Evolutionary conservation across 2,113 vertebrate species (phyloP).

Genomic region (Brienomyrus longianalis): DNA sequence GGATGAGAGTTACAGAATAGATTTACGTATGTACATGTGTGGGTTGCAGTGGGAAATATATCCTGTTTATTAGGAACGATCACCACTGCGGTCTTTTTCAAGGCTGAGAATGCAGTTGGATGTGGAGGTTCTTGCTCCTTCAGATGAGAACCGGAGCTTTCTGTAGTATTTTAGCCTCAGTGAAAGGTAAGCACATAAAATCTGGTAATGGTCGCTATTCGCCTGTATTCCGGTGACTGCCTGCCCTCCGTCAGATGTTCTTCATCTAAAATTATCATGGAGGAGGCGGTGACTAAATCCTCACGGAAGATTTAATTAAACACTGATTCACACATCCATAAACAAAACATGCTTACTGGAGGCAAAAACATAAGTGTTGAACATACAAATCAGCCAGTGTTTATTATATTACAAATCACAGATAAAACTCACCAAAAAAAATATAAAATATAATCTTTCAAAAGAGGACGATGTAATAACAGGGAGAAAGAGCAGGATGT

Average conservation of each 20-base stretch:
- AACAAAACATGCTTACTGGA: neutral
- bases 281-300: neutral
- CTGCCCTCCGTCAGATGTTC: neutral
- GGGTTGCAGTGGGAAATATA: neutral
- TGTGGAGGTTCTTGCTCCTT: neutral
- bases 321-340: neutral
- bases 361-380: neutral
- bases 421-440: neutral
- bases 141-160: neutral
- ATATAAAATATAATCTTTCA: neutral
- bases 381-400: neutral
- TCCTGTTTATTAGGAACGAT: neutral
- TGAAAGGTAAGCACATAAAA: neutral
- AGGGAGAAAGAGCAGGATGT: neutral
- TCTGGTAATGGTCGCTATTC: neutral
- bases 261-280: neutral
- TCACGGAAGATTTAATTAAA: neutral
- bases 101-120: neutral
- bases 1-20: no score
- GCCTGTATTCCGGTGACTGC: neutral
- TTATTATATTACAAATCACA: neutral
- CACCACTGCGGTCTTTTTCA: neutral
- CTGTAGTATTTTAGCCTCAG: neutral
- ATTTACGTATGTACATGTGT: neutral
- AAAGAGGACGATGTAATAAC: neutral